A percentile compares a stretch with the other conserved stretches of the same genome.
phyloP scores from a whole-genome alignment of 2,797 vertebrate genomes.

The Forpus xanthops region DNA sequence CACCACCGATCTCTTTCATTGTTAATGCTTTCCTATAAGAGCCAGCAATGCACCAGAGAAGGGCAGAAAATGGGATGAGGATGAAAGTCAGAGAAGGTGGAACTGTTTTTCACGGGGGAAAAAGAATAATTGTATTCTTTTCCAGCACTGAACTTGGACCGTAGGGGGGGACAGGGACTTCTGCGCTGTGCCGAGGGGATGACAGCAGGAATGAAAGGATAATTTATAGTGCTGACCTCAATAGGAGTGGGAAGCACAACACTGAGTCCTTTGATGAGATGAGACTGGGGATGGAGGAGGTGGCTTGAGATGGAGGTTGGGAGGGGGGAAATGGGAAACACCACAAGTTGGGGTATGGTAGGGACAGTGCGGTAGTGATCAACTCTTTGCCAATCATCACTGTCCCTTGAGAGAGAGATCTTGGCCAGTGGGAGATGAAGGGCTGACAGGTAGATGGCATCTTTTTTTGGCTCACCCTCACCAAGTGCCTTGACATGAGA shows the following conservation, averaged over 20 bases:
- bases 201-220: constrained; percentile 58
- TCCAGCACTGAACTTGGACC: background rate
- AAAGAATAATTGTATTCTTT: background rate
- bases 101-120: background rate
- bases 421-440: background rate
- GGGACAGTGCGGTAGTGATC: background rate
- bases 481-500: accelerated
- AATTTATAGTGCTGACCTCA: constrained; percentile 57
- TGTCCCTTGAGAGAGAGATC: background rate
- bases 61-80: background rate
- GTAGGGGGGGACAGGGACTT: background rate
- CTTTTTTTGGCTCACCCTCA: background rate
- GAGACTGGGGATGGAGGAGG: background rate
- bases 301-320: constrained; percentile 18
- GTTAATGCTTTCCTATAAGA: background rate
- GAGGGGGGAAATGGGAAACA: background rate
- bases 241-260: background rate
- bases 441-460: background rate
- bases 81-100: background rate
- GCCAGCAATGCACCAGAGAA: background rate
- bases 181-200: background rate
- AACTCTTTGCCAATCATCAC: background rate
- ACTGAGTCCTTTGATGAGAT: constrained; percentile 67
- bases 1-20: background rate
- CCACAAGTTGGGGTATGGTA: accelerated